Conservation (phyloP, 2,888 invertebrate species). For the Eilema depressum region DNA sequence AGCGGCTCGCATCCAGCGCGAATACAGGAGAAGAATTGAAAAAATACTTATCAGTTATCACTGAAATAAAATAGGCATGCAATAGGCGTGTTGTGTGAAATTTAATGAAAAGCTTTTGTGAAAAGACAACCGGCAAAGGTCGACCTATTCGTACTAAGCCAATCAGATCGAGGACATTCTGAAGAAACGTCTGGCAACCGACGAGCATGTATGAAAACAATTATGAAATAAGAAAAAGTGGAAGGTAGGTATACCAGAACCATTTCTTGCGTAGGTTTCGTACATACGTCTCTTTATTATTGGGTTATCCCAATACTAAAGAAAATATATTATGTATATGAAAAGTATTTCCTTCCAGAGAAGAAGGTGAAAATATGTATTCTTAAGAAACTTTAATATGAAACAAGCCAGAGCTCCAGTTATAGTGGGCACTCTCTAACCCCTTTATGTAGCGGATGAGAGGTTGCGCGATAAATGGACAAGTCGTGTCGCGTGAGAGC, state of each 20-base stretch:
- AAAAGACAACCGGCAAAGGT: no score
- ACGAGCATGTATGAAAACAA: background rate
- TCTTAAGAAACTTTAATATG: conserved; percentile 35
- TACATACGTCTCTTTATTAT: no score
- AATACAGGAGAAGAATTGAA: no score
- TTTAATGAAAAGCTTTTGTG: background rate
- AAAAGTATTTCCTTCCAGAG: background rate
- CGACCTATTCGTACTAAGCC: no score
- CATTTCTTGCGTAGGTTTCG: no score
- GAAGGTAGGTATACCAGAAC: background rate
- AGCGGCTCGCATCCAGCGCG: no score
- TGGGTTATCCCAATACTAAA: background rate
- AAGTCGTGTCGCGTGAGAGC: conserved; percentile 79
- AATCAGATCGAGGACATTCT: background rate
- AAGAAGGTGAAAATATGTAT: conserved; percentile 10
- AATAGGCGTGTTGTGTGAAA: background rate
- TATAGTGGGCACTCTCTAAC: conserved; percentile 61
- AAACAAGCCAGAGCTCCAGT: conserved; percentile 35
- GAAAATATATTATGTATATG: background rate
- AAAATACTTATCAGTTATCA: no score
- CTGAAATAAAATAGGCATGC: no score
- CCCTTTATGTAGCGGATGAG: conserved; percentile 69
- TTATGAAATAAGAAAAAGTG: background rate
- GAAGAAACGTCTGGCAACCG: background rate
- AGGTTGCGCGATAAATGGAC: conserved; percentile 78